Conservation (phyloP, 2,113 vertebrate species). For the human region DNA sequence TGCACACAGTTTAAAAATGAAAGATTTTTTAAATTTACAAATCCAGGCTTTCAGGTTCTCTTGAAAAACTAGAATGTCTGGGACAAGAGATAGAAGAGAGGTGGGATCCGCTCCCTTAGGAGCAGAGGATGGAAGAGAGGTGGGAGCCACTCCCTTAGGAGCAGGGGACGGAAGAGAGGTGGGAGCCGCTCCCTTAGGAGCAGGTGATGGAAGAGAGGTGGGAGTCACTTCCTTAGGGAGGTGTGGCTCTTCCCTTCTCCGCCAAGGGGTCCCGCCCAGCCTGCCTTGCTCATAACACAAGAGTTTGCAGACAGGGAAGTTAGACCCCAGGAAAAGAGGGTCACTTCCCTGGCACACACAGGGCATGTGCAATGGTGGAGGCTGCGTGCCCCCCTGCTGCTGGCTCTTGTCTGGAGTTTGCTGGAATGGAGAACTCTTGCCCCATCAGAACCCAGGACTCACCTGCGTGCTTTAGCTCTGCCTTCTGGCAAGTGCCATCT, state of each 20-base stretch:
- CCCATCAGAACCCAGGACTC: not conserved
- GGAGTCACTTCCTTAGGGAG: not conserved
- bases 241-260: not conserved
- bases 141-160: not conserved
- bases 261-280: accelerated
- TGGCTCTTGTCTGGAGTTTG: not conserved
- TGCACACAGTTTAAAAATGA: not conserved
- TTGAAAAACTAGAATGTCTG: not conserved
- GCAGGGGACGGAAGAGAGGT: not conserved
- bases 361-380: not conserved
- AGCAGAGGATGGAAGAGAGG: not conserved
- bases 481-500: not conserved
- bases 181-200: not conserved
- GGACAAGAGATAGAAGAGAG: not conserved
- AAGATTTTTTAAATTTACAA: not conserved
- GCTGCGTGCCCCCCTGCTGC: not conserved
- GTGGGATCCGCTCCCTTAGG: not conserved
- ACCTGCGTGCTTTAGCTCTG: not conserved
- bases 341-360: accelerated
- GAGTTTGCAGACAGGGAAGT: accelerated
- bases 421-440: not conserved
- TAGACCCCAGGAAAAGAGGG: not conserved
- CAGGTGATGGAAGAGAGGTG: not conserved
- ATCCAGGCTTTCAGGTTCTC: not conserved
- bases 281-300: accelerated